Base-by-base conservation (phyloP, 2,888 invertebrate genomes). In the Acholoe squamosa region DNA sequence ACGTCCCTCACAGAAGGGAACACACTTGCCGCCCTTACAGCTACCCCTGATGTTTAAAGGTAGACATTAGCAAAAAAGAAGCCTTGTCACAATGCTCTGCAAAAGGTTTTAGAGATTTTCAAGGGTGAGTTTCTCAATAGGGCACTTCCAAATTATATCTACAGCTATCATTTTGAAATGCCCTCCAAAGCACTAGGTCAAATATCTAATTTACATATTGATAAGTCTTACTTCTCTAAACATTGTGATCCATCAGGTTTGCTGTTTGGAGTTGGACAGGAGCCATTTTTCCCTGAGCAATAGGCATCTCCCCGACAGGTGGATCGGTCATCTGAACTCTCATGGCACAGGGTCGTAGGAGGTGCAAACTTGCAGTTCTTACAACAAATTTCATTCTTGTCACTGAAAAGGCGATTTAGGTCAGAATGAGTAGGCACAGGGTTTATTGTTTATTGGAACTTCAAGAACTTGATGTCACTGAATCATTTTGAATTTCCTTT, bases 1-100 rank as follows among this genome's bases (percentile, higher is more conserved):
- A 54, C 93, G 91, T 89, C 98, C 98, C 96, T 99, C 98, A 96
- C 99, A 99, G 96, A 98, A 99, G 0, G 99, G 98, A 94, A 98
- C 97, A 96, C 99, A 99, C 94, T 97, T 97, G 25, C 99, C 99
- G 94, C 97, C 97, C 89, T 97, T 97, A 95, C 99, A 99, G 94
- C 98, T 97, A 0, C 93, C 92, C 25, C 92, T 93, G 91, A n/a
- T n/a, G n/a, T n/a, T n/a, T n/a, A n/a, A n/a, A n/a, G n/a, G n/a
- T n/a, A n/a, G n/a, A n/a, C n/a, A n/a, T n/a, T n/a, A n/a, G n/a
- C n/a, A n/a, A n/a, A n/a, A n/a, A n/a, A n/a, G n/a, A n/a, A n/a
- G n/a, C n/a, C n/a, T n/a, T n/a, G n/a, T n/a, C n/a, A n/a, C n/a
- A n/a, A n/a, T n/a, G n/a, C n/a, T n/a, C 33, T 90, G 31, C 28